Conservation (phyloP, 2,113 vertebrate species). For the Vombatus ursinus region DNA sequence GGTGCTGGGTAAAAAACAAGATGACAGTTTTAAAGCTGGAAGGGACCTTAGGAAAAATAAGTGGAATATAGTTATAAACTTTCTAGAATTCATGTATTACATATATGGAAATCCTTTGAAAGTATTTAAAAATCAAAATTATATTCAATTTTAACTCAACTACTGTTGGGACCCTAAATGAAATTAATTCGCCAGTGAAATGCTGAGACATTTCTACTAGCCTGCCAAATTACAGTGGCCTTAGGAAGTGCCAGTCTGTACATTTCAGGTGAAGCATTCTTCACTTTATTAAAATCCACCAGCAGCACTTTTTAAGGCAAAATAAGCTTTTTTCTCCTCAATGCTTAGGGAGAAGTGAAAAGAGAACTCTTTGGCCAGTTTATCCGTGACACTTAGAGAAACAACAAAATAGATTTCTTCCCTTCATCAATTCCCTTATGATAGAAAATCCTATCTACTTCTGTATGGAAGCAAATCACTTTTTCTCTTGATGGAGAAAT, state of each 20-base stretch:
- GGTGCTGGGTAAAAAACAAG: not conserved
- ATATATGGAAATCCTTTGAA: not conserved
- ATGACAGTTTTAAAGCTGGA: not conserved
- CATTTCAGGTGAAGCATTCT: not conserved
- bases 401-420: not conserved
- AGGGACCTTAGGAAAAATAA: not conserved
- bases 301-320: not conserved
- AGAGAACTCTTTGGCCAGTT: not conserved
- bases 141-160: not conserved
- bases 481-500: not conserved
- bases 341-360: not conserved
- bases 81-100: not conserved
- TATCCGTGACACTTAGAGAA: not conserved
- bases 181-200: not conserved
- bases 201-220: not conserved
- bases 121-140: not conserved
- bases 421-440: not conserved
- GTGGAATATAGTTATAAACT: not conserved
- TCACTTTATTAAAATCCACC: not conserved
- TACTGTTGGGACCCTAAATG: not conserved
- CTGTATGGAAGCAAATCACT: not conserved
- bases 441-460: not conserved
- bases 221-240: not conserved
- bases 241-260: not conserved
- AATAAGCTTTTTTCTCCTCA: not conserved